Evolutionary conservation across 2,888 invertebrate genomes (phyloP).

Genomic region (Camptogramma bilineatum): DNA sequence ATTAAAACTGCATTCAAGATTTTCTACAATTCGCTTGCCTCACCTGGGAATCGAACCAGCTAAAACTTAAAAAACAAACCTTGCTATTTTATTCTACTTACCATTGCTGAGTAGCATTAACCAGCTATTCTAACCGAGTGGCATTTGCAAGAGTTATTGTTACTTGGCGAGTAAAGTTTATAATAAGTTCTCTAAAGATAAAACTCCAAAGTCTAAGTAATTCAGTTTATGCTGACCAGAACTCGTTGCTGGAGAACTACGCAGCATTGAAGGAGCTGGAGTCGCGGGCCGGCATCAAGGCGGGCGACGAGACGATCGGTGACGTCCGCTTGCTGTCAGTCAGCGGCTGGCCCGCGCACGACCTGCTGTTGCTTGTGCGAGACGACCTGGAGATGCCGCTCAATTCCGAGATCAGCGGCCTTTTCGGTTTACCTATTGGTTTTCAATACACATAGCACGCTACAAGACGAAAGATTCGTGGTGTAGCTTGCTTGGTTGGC

Average conservation of each 20-base stretch:
- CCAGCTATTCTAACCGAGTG: too few relatives aligned
- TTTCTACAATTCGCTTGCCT: too few relatives aligned
- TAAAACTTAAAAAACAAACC: too few relatives aligned
- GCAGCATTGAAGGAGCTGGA: conserved; percentile 71
- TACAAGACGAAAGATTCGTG: too few relatives aligned
- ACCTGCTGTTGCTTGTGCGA: conserved; percentile 66
- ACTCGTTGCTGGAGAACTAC: conserved; percentile 65
- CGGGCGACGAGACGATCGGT: conserved; percentile 58
- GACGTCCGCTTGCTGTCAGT: conserved; percentile 74
- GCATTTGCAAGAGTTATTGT: too few relatives aligned
- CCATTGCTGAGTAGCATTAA: too few relatives aligned
- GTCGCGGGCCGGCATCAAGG: conserved; percentile 53
- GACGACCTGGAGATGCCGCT: conserved; percentile 58
- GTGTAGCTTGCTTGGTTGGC: too few relatives aligned
- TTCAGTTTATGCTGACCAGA: conserved; percentile 51
- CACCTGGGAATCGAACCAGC: too few relatives aligned
- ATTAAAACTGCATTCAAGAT: too few relatives aligned
- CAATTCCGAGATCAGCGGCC: conserved; percentile 60
- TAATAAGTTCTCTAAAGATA: too few relatives aligned
- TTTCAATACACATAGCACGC: not conserved
- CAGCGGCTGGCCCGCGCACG: conserved; percentile 71
- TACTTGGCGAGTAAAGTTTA: too few relatives aligned
- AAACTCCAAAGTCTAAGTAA: not conserved
- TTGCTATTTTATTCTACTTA: too few relatives aligned
- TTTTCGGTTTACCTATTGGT: conserved; percentile 54